Evolutionary conservation across 1,140 invertebrate species (phyloP).

Genomic region (Rhopalosiphum maidis): DNA sequence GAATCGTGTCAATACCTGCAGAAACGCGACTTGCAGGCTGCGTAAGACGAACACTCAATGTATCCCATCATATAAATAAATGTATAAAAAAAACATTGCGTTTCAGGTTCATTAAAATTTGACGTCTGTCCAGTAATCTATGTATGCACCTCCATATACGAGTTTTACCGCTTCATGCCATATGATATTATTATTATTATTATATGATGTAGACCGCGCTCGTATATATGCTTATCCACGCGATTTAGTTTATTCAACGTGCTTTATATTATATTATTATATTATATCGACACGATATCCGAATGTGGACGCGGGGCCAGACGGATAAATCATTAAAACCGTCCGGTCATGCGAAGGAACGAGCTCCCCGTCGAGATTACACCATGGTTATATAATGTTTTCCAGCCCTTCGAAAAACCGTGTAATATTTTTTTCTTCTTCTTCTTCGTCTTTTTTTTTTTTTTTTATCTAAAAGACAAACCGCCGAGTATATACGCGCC

Average conservation of each 20-base stretch:
- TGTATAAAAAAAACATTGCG: background rate
- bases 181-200: constrained; percentile 2
- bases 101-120: constrained; percentile 17
- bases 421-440: constrained; percentile 48
- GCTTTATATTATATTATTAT: constrained; percentile 1
- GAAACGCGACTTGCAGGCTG: background rate
- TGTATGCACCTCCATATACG: background rate
- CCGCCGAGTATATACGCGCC: background rate
- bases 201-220: background rate
- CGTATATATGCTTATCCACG: background rate
- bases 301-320: constrained; percentile 1
- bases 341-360: constrained; percentile 24
- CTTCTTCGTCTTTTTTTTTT: constrained; percentile 14
- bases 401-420: constrained; percentile 42
- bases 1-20: background rate
- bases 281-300: constrained; percentile 21
- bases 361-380: constrained; percentile 48
- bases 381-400: constrained; percentile 41
- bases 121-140: background rate
- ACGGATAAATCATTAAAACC: constrained; percentile 57
- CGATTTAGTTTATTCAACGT: constrained; percentile 23
- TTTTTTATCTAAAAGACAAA: constrained; percentile 35
- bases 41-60: background rate
- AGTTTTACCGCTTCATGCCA: background rate
- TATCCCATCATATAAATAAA: background rate